Conservation (phyloP, 2,888 invertebrate genomes). For the Drosophila mimetica region DNA sequence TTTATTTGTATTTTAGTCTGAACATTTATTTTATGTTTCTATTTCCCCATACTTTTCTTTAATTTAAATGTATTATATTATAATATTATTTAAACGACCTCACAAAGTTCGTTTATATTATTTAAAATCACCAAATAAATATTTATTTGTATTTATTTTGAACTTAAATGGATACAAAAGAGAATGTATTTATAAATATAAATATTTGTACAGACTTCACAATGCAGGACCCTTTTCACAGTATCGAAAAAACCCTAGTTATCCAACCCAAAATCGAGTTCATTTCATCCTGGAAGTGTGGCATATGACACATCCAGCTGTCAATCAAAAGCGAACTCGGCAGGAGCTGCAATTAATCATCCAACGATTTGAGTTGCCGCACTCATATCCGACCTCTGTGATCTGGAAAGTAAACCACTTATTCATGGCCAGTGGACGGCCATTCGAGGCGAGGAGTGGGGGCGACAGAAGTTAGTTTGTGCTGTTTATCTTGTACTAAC, state of each 20-base stretch:
- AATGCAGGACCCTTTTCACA: not conserved
- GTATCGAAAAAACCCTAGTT: constrained; percentile 10
- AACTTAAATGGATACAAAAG: not conserved
- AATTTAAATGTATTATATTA: no score
- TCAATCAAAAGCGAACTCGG: constrained; percentile 45
- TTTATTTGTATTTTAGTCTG: no score
- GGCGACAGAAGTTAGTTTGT: constrained; percentile 33
- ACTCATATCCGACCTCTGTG: constrained; percentile 67
- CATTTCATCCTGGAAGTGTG: constrained; percentile 17
- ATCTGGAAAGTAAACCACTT: constrained; percentile 61
- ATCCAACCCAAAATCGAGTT: constrained; percentile 4
- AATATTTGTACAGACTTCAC: not conserved
- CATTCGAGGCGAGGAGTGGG: not conserved
- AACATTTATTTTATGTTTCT: no score
- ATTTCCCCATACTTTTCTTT: no score
- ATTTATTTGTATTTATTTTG: not conserved
- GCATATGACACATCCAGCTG: constrained; percentile 46
- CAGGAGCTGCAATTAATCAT: constrained; percentile 44
- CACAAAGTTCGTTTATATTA: no score
- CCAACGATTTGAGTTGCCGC: constrained; percentile 38
- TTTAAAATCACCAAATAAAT: not conserved
- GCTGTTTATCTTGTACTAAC: constrained; percentile 45
- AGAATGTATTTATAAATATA: not conserved
- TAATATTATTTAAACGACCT: no score
- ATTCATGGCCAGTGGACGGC: constrained; percentile 48